phyloP scores from a whole-genome alignment of 2,797 vertebrate species.

The Xiphorhynchus erythropygius region DNA sequence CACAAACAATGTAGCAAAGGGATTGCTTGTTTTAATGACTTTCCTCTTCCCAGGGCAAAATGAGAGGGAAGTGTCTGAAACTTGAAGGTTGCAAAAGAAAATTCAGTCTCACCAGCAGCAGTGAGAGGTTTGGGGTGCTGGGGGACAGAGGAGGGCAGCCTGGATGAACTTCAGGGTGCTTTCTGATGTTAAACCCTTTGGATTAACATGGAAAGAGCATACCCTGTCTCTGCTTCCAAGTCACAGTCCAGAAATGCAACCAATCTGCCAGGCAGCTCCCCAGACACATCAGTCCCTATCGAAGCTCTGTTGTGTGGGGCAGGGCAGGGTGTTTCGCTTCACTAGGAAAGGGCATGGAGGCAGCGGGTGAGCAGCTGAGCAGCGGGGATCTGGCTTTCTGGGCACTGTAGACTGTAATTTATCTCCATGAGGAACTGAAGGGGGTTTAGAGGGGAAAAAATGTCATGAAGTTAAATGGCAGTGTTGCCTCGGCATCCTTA shows the following conservation, averaged over 20 bases:
- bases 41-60: constrained; percentile 1
- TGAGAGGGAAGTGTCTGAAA: not conserved
- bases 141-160: not conserved
- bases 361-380: constrained; percentile 8
- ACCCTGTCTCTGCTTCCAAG: not conserved
- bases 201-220: rapidly evolving
- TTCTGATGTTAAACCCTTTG: not conserved
- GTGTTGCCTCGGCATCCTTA: constrained; percentile 52
- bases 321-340: not conserved
- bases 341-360: constrained; percentile 22
- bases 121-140: not conserved
- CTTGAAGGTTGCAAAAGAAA: not conserved
- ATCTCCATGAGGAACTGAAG: constrained; percentile 34
- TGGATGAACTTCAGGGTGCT: not conserved
- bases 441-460: constrained; percentile 30
- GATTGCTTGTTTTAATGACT: constrained; percentile 45
- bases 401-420: constrained; percentile 51
- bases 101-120: rapidly evolving
- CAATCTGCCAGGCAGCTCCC: not conserved
- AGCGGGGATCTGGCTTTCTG: not conserved
- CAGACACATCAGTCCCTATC: not conserved
- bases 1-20: not conserved
- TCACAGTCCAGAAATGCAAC: not conserved
- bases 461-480: constrained; percentile 45
- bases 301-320: not conserved